A percentile compares a stretch with the other conserved stretches of the same genome.
phyloP scores from a whole-genome alignment of 1,140 invertebrate species.

The Dolichoris vasculosae region DNA sequence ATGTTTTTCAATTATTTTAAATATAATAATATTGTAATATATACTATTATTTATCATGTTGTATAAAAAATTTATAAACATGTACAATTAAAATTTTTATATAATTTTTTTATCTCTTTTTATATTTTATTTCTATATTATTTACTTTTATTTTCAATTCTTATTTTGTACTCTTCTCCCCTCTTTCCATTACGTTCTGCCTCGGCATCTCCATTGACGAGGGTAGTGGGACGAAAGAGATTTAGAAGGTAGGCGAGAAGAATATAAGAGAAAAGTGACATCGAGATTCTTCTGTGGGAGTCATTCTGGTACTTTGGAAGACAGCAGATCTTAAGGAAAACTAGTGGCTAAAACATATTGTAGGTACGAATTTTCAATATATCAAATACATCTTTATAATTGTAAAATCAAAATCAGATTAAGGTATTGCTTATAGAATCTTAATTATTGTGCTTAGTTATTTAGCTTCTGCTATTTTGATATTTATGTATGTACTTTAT shows the following conservation, averaged over 20 bases:
- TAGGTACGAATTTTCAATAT: conserved; percentile 19
- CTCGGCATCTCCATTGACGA: background rate
- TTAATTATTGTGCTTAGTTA: background rate
- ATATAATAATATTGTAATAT: too few species aligned
- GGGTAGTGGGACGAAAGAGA: conserved; percentile 57
- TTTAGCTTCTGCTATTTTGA: too few species aligned
- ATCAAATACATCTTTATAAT: background rate
- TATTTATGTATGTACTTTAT: background rate
- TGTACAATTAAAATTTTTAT: too few species aligned
- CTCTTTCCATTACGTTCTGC: background rate
- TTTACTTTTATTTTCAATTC: background rate
- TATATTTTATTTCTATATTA: background rate
- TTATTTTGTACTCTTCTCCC: background rate
- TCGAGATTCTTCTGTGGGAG: conserved; percentile 62
- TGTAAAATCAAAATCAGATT: background rate
- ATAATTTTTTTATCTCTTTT: too few species aligned
- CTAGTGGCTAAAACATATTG: background rate
- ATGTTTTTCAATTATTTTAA: too few species aligned
- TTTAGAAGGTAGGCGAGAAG: conserved; percentile 52
- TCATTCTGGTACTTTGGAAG: conserved; percentile 69
- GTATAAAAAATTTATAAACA: too few species aligned
- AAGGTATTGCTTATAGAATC: background rate
- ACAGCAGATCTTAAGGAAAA: conserved; percentile 62
- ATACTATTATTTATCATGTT: too few species aligned
- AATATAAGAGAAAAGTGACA: conserved; percentile 58